Conservation (phyloP, 2,797 vertebrate genomes). For the Spinus pinus region DNA sequence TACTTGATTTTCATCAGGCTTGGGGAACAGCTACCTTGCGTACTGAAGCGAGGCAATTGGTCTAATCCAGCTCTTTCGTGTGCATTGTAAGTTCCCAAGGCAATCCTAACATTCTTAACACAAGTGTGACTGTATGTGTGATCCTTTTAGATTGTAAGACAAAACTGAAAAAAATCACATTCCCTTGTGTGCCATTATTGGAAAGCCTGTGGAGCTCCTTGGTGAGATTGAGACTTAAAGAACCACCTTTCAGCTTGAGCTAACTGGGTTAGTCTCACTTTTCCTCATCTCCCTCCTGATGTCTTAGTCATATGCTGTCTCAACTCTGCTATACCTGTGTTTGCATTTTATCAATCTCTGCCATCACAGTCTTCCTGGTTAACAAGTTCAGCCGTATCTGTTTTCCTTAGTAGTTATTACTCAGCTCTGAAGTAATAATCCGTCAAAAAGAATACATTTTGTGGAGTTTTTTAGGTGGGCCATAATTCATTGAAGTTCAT, state of each 20-base stretch:
- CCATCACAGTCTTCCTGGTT: neutral
- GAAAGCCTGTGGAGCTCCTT: neutral
- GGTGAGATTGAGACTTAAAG: neutral
- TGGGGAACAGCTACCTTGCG: neutral
- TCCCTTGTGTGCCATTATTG: neutral
- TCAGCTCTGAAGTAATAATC: neutral
- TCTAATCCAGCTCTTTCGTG: slow-evolving; percentile 9
- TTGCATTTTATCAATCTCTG: neutral
- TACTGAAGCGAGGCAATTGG: neutral
- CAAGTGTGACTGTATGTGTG: neutral
- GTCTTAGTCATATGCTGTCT: neutral
- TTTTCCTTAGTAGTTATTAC: neutral
- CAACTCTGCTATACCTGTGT: neutral
- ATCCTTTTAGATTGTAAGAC: neutral
- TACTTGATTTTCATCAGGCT: neutral
- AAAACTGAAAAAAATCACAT: neutral
- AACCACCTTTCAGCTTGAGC: neutral
- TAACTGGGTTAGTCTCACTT: neutral
- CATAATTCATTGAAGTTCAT: neutral
- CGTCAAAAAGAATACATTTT: neutral
- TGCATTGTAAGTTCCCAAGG: neutral
- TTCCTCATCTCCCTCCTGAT: neutral
- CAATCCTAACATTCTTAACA: slow-evolving; percentile 15
- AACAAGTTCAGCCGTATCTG: neutral
- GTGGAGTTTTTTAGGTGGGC: neutral